phyloP scores from a whole-genome alignment of 2,888 invertebrate species.

The Quadroppia sp. region DNA sequence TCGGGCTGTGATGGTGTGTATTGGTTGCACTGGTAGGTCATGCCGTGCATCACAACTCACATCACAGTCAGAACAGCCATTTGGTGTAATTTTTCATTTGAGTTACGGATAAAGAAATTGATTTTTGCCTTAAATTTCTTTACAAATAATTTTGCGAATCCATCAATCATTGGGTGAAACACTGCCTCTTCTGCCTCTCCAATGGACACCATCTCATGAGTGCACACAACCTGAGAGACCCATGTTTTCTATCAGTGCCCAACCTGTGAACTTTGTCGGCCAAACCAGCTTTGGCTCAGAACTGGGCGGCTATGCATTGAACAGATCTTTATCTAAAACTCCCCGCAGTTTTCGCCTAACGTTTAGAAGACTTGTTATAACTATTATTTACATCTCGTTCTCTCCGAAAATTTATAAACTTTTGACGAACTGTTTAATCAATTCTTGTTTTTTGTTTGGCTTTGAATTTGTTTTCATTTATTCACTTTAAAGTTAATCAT shows the following conservation, averaged over 20 bases:
- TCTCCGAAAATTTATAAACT: constrained; percentile 6
- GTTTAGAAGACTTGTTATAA: constrained; percentile 34
- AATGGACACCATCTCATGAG: constrained; percentile 25
- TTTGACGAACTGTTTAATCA: constrained; percentile 32
- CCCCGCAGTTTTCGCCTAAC: constrained; percentile 31
- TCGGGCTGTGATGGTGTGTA: not conserved
- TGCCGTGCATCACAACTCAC: constrained; percentile 32
- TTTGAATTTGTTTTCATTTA: constrained; percentile 7
- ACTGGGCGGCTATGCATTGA: constrained; percentile 29
- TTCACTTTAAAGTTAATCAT: not conserved
- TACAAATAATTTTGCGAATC: constrained; percentile 27
- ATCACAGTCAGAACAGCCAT: not conserved
- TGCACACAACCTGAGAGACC: constrained; percentile 22
- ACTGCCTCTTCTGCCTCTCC: constrained; percentile 24
- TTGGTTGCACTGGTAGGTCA: constrained; percentile 3
- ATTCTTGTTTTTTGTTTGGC: constrained; percentile 22
- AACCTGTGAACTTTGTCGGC: constrained; percentile 37
- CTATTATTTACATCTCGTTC: constrained; percentile 18
- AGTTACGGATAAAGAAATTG: constrained; percentile 33
- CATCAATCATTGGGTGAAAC: constrained; percentile 33
- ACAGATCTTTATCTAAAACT: constrained; percentile 29
- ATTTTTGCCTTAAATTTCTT: constrained; percentile 37
- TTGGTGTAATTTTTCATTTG: constrained; percentile 32
- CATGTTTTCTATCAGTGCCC: constrained; percentile 25
- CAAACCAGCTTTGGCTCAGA: not conserved